phyloP scores from a whole-genome alignment of 2,888 invertebrate genomes.

The Pilophorus perplexus region DNA sequence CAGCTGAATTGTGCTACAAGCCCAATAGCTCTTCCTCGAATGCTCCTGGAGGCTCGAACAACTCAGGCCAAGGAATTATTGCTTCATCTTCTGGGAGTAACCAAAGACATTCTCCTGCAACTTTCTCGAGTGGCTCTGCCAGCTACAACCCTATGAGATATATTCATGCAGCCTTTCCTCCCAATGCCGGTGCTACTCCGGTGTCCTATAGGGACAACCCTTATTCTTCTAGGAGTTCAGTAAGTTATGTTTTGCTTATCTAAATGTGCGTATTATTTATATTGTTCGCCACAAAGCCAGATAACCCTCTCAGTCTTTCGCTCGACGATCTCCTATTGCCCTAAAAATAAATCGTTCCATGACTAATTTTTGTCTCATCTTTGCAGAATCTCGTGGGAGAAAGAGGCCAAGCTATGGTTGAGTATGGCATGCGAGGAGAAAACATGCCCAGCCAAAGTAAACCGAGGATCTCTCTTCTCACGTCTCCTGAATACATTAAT shows the following conservation, averaged over 20 bases:
- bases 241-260: conserved; percentile 18
- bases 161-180: conserved; percentile 42
- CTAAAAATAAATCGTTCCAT: too few species aligned
- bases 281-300: too few species aligned
- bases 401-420: conserved; percentile 44
- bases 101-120: conserved; percentile 39
- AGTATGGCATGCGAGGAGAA: conserved; percentile 49
- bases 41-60: conserved; percentile 8
- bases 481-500: conserved; percentile 53
- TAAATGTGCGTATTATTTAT: too few species aligned
- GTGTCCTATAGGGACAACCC: conserved; percentile 30
- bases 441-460: conserved; percentile 51
- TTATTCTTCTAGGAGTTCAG: conserved; percentile 31
- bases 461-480: conserved; percentile 67
- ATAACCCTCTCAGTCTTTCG: too few species aligned
- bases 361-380: too few species aligned
- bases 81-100: conserved; percentile 29
- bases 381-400: conserved; percentile 41
- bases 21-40: conserved; percentile 18
- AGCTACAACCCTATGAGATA: conserved; percentile 44
- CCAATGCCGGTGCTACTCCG: conserved; percentile 37
- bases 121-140: conserved; percentile 32
- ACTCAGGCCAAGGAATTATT: conserved; percentile 13
- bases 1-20: conserved; percentile 36
- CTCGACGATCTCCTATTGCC: too few species aligned